A percentile compares a stretch with the other conserved stretches of the same genome.
phyloP scores from a whole-genome alignment of 1,140 invertebrate genomes.

The Euura saliciscinereae region DNA sequence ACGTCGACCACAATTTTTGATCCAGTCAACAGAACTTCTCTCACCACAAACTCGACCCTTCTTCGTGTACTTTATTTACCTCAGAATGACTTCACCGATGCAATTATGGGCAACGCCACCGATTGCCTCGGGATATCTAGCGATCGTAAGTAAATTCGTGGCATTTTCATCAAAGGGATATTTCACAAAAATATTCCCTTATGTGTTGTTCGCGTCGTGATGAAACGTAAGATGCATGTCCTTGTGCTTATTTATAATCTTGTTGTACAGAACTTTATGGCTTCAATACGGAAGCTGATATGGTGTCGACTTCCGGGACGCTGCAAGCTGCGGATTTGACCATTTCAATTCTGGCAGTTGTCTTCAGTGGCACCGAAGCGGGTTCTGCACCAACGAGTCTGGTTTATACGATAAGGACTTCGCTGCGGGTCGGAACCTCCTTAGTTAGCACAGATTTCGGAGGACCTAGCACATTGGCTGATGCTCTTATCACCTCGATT shows the following conservation, averaged over 20 bases:
- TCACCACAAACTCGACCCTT: background rate
- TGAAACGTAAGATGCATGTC: no score
- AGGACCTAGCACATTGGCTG: background rate
- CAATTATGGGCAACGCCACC: slow-evolving; percentile 35
- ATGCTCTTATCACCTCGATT: slow-evolving; percentile 16
- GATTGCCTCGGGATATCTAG: slow-evolving; percentile 36
- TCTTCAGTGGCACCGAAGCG: slow-evolving; percentile 41
- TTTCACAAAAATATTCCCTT: no score
- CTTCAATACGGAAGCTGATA: slow-evolving; percentile 44
- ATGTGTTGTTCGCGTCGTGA: no score
- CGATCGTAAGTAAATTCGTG: slow-evolving; percentile 35
- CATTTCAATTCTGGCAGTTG: slow-evolving; percentile 34
- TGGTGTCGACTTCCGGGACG: slow-evolving; percentile 38
- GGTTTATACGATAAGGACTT: slow-evolving; percentile 46
- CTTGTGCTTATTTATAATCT: no score
- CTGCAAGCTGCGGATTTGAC: slow-evolving; percentile 28
- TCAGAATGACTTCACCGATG: slow-evolving; percentile 32
- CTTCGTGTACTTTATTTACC: slow-evolving; percentile 42
- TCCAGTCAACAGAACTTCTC: background rate
- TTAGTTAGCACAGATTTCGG: background rate
- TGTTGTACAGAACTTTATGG: slow-evolving; percentile 37
- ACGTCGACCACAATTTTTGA: background rate
- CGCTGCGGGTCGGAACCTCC: slow-evolving; percentile 25
- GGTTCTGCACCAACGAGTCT: slow-evolving; percentile 36
- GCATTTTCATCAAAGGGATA: background rate